Evolutionary conservation across 2,888 invertebrate species (phyloP).

Genomic region (Lycophotia porphyrea): DNA sequence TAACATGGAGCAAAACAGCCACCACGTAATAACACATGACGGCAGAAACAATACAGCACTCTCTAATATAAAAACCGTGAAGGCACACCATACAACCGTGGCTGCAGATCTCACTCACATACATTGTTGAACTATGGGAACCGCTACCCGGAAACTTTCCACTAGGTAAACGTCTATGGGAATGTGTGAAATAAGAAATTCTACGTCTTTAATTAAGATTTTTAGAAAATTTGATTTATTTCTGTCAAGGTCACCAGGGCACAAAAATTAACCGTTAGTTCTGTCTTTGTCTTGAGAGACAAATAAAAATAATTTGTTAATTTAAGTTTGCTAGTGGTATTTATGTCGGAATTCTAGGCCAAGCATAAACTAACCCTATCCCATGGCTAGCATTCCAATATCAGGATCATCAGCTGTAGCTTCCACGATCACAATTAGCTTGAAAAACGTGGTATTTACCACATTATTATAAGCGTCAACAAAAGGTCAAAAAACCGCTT

Average conservation of each 20-base stretch:
- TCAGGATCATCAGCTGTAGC: background rate
- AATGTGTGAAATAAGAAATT: slow-evolving; percentile 66
- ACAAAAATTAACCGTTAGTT: background rate
- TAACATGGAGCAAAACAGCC: slow-evolving; percentile 36
- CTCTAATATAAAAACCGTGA: slow-evolving; percentile 71
- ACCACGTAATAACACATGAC: slow-evolving; percentile 55
- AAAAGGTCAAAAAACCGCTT: background rate
- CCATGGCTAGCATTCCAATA: background rate
- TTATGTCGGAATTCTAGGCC: background rate
- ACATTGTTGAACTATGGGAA: slow-evolving; percentile 77
- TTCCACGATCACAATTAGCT: no score
- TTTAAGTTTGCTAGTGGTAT: background rate
- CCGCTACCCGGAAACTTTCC: slow-evolving; percentile 81
- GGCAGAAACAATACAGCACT: slow-evolving; percentile 72
- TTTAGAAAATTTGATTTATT: slow-evolving; percentile 26
- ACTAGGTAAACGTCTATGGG: slow-evolving; percentile 64
- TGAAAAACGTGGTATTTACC: background rate
- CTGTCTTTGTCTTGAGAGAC: slow-evolving; percentile 5
- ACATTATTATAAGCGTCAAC: background rate
- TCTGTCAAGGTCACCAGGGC: slow-evolving; percentile 29
- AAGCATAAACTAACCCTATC: background rate
- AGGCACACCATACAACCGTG: slow-evolving; percentile 69
- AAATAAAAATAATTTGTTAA: background rate
- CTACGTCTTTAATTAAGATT: slow-evolving; percentile 43
- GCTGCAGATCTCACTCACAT: slow-evolving; percentile 72